Conservation (phyloP, 2,888 invertebrate species). For the Andrena dorsata region DNA sequence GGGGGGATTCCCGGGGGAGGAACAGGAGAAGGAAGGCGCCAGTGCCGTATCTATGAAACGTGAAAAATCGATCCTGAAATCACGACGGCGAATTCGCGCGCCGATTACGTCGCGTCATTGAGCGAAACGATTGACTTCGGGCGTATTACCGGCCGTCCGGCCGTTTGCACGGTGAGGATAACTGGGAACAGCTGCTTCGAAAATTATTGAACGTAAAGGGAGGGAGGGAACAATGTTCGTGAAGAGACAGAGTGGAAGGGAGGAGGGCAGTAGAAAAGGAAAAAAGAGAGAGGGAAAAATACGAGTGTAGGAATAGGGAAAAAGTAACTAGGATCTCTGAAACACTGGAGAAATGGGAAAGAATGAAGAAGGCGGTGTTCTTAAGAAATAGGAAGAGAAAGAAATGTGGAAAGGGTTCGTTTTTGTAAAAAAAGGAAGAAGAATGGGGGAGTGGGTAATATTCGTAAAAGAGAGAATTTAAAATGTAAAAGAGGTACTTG, state of each 20-base stretch:
- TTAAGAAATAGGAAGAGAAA: no score
- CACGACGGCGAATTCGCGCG: constrained; percentile 53
- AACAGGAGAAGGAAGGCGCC: constrained; percentile 63
- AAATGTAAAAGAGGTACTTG: no score
- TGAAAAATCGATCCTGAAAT: constrained; percentile 78
- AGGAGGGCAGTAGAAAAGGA: background rate
- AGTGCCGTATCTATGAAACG: constrained; percentile 77
- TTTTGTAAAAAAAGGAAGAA: no score
- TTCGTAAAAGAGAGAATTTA: no score
- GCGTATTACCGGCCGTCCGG: background rate
- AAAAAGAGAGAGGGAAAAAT: background rate
- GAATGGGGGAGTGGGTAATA: no score
- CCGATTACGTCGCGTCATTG: constrained; percentile 66
- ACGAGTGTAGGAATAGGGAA: background rate
- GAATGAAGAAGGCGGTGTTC: no score
- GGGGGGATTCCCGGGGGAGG: constrained; percentile 69
- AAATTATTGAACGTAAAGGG: background rate
- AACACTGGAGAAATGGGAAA: background rate
- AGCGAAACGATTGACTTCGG: constrained; percentile 58
- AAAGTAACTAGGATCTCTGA: no score
- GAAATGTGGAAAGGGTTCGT: no score
- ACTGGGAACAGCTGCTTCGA: background rate
- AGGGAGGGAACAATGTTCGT: background rate
- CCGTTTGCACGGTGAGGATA: background rate
- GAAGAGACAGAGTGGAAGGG: background rate